Conservation (phyloP, 2,113 vertebrate species). For the Gymnobelideus leadbeateri region DNA sequence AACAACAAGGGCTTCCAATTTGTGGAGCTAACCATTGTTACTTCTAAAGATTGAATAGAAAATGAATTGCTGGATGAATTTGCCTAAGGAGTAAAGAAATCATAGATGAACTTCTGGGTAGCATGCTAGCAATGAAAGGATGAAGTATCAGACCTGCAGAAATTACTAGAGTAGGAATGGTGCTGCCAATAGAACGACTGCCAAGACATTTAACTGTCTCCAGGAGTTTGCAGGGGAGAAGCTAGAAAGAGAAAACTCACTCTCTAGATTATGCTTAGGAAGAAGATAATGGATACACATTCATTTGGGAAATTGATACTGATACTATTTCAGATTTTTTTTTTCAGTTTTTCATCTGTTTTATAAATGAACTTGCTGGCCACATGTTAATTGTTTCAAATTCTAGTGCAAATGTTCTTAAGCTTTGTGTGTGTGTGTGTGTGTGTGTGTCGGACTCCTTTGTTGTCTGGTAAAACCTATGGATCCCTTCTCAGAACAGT, state of each 20-base stretch:
- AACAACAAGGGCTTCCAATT: background rate
- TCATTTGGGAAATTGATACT: background rate
- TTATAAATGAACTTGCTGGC: background rate
- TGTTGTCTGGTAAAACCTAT: background rate
- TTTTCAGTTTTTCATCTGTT: background rate
- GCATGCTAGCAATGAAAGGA: background rate
- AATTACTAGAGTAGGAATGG: background rate
- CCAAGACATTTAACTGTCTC: background rate
- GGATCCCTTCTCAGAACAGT: background rate
- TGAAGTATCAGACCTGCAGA: background rate
- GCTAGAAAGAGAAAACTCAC: background rate
- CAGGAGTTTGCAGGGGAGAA: background rate
- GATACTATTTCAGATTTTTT: background rate
- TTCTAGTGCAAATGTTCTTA: background rate
- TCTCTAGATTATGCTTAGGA: background rate
- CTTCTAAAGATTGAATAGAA: background rate
- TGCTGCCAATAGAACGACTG: background rate
- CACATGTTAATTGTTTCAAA: background rate
- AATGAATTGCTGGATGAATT: background rate
- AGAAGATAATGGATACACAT: background rate
- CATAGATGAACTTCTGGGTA: background rate
- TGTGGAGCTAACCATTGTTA: background rate
- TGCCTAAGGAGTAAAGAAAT: background rate
- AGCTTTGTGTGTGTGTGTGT: background rate
- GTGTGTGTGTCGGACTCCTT: background rate